Evolutionary conservation across 92 coral and sea anemone genomes (phyloP), one percentile per base, ranked within the genome.

Genomic region (Montipora capitata): DNA sequence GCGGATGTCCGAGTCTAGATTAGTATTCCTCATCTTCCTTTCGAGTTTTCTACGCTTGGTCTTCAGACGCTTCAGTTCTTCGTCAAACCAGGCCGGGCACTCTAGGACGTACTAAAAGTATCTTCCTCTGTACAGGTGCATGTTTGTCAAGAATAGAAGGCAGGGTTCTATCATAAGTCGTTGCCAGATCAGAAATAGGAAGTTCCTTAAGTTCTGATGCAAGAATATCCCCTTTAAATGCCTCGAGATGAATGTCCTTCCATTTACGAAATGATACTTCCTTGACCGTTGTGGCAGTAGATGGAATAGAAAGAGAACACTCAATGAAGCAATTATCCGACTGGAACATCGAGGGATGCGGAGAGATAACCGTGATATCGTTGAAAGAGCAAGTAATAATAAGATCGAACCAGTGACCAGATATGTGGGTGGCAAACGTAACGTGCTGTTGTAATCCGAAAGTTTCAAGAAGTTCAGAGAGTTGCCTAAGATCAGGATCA

Each of bases 81-180:
- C 82, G 40, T 68, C 56, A 54, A 85, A 90, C 93, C 93, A 90
- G 14, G n/a, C n/a, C n/a, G n/a, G 90, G 93, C 8, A 44, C 51
- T 44, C 51, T 44, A 44, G 51, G 51, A 7, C 51, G 51, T 44
- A 44, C 51, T 44, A 44, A 7, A 1, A 7, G 51, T 7, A 44
- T 44, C 49, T 44, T 44, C 4, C 6, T 44, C 49, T 44, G 49
- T 44, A 44, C 49, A 44, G 49, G 49, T 44, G 49, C 51, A 7
- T 44, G 51, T 7, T 44, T 44, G 8, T 44, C 51, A 44, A 44
- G 51, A 44, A 44, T 1, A 44, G 51, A 44, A 44, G 0, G 51
- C 51, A 44, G 51, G 1, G 51, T 44, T 44, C 51, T 44, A 44
- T 44, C 51, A 44, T 44, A 44, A 7, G 51, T 44, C 51, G 51